phyloP scores from a whole-genome alignment of 2,888 invertebrate species.

The Cremastinae sp. region DNA sequence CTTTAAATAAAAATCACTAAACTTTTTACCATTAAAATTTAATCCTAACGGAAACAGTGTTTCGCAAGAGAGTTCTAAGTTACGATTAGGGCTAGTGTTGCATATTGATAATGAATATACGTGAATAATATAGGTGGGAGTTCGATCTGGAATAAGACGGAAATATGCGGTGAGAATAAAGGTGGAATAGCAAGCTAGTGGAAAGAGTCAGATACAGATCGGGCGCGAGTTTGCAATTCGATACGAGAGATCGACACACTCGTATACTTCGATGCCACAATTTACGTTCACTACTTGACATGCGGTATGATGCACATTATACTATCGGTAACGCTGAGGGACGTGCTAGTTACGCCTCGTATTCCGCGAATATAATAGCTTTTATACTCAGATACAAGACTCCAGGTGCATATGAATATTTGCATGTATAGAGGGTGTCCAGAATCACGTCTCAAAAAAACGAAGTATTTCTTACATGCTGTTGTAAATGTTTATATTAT shows the following conservation, averaged over 20 bases:
- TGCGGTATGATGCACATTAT: background rate
- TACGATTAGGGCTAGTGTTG: background rate
- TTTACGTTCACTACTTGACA: constrained; percentile 5
- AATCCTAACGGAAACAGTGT: background rate
- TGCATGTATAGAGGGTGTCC: background rate
- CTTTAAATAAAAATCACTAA: no score
- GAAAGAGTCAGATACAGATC: constrained; percentile 8
- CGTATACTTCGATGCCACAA: constrained; percentile 4
- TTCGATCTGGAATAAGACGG: background rate
- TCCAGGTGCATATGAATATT: no score
- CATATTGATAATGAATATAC: constrained; percentile 1
- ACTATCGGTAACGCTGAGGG: constrained; percentile 8
- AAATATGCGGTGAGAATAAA: background rate
- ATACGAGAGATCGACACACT: background rate
- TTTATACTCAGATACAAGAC: no score
- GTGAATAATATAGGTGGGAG: background rate
- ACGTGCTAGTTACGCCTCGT: constrained; percentile 1
- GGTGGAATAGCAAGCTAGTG: background rate
- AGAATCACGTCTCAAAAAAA: background rate
- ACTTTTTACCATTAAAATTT: no score
- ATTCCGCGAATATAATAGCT: background rate
- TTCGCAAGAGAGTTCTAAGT: background rate
- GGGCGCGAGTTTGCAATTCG: background rate
- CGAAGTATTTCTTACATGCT: background rate
- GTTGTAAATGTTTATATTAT: no score